Conservation (phyloP, 2,113 vertebrate species). For the Azemiops feae region DNA sequence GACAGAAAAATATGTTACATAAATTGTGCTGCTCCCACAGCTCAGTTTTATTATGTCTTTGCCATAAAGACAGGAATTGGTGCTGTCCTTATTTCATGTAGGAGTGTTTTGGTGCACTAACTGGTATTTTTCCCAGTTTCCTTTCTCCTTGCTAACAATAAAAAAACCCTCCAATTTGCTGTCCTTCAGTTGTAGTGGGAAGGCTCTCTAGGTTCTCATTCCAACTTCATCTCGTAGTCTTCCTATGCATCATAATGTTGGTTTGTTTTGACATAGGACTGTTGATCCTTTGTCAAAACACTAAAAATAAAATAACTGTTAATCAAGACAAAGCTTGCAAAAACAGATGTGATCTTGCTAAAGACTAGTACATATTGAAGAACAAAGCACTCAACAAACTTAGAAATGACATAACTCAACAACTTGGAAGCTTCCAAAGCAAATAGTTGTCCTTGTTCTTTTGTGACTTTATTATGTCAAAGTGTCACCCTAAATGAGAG, state of each 20-base stretch:
- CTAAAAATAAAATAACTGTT: too few species aligned
- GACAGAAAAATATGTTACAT: neutral
- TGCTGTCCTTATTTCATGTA: neutral
- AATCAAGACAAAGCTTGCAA: too few species aligned
- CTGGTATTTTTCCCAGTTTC: neutral
- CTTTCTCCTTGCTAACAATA: neutral
- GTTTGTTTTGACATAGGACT: neutral
- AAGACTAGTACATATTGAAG: too few species aligned
- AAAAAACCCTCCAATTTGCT: neutral
- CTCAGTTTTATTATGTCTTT: neutral
- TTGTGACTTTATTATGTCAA: too few species aligned
- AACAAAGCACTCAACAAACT: too few species aligned
- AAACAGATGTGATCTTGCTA: too few species aligned
- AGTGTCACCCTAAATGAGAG: too few species aligned
- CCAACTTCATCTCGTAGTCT: neutral
- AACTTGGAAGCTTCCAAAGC: too few species aligned
- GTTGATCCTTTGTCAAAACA: too few species aligned
- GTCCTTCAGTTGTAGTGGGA: neutral
- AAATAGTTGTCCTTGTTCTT: too few species aligned
- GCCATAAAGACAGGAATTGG: too few species aligned
- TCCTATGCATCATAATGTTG: neutral
- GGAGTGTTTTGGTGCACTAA: neutral
- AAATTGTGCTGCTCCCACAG: neutral
- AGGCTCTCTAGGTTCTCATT: neutral
- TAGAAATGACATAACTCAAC: too few species aligned